These are phyloP conservation scores for Sycophila texana DNA, from an alignment of 2,888 invertebrate species.

Conservation along the genomic window DNA sequence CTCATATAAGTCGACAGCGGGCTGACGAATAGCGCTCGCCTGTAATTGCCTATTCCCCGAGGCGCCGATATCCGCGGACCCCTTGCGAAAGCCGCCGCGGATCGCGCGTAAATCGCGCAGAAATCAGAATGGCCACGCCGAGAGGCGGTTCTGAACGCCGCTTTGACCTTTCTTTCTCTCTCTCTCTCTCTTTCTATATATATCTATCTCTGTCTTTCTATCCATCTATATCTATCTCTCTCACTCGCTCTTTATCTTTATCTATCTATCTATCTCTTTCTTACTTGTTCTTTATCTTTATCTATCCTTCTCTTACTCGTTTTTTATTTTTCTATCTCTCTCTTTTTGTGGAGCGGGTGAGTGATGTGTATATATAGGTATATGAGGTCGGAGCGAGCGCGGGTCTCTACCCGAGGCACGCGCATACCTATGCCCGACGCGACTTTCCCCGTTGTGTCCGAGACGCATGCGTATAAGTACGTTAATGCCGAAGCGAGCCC, in stretches of 20 bases:
- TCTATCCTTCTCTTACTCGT: neutral
- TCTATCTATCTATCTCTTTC: slow-evolving; percentile 1
- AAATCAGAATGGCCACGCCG: slow-evolving; percentile 46
- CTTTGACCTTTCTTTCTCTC: slow-evolving; percentile 40
- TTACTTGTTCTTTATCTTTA: neutral
- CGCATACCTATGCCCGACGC: neutral
- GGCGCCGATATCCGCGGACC: slow-evolving; percentile 26
- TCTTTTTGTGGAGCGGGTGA: neutral
- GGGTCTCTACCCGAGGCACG: neutral
- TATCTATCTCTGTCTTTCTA: too few species aligned
- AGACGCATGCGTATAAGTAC: neutral
- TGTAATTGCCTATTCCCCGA: slow-evolving; percentile 29
- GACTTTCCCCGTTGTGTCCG: slow-evolving; percentile 24
- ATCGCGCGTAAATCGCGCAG: slow-evolving; percentile 33
- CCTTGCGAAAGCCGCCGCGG: slow-evolving; percentile 28
- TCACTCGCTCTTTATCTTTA: too few species aligned
- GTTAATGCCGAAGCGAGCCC: slow-evolving; percentile 1
- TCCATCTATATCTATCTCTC: too few species aligned
- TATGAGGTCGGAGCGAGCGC: neutral
- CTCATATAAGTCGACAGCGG: neutral
- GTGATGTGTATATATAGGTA: neutral
- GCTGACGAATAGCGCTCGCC: slow-evolving; percentile 18
- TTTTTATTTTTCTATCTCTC: too few species aligned
- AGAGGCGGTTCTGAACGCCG: slow-evolving; percentile 17
- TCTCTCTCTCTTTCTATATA: neutral